phyloP scores from a whole-genome alignment of 1,140 invertebrate species.

The Cydia strobilella region DNA sequence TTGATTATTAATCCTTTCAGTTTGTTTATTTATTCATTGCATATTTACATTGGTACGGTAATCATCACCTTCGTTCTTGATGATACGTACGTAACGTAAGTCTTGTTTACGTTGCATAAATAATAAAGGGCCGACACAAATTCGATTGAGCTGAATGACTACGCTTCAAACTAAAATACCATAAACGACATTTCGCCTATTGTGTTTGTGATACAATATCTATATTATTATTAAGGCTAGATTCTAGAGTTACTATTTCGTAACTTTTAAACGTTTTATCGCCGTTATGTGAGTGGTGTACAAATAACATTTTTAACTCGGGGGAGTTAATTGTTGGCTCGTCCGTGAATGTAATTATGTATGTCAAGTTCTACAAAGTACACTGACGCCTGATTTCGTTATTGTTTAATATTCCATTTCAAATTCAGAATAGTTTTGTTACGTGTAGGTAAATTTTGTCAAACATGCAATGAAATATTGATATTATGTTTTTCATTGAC shows the following conservation, averaged over 20 bases:
- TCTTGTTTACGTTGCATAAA: conserved; percentile 28
- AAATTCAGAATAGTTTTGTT: no score
- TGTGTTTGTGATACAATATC: no score
- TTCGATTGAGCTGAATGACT: background rate
- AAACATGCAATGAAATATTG: no score
- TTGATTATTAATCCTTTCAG: conserved; percentile 2
- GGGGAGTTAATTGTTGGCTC: conserved; percentile 24
- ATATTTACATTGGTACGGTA: conserved; percentile 15
- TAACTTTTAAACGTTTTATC: background rate
- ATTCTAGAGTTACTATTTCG: background rate
- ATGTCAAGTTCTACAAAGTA: conserved; percentile 2
- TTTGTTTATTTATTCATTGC: conserved; percentile 18
- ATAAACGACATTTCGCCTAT: background rate
- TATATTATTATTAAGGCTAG: background rate
- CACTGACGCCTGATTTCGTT: background rate
- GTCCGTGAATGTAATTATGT: conserved; percentile 15
- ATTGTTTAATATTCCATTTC: background rate
- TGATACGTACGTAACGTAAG: conserved; percentile 3
- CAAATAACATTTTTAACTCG: conserved; percentile 15
- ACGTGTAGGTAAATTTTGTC: no score
- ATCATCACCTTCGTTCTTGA: conserved; percentile 15
- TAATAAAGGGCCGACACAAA: conserved; percentile 19
- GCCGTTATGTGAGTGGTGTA: background rate
- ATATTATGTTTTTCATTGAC: no score
- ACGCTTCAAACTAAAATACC: background rate